Conservation (phyloP, 2,888 invertebrate genomes). For the Lasius fuliginosus region DNA sequence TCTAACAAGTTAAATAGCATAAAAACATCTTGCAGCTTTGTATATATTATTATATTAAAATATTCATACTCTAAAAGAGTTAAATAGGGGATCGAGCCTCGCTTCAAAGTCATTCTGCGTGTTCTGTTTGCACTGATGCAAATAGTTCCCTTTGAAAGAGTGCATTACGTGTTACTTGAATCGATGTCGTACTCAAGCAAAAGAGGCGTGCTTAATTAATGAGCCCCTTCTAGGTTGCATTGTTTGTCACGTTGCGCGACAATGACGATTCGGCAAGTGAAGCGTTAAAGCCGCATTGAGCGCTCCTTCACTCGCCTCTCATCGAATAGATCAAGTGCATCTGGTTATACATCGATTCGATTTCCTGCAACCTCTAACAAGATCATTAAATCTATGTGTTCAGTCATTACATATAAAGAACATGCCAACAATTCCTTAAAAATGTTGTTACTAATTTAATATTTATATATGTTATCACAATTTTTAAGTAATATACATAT, state of each 20-base stretch:
- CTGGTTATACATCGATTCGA: conserved; percentile 42
- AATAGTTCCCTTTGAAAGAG: conserved; percentile 29
- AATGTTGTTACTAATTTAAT: background rate
- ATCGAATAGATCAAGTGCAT: conserved; percentile 41
- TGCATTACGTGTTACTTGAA: conserved; percentile 36
- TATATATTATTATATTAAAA: conserved; percentile 24
- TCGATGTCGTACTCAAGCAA: conserved; percentile 47
- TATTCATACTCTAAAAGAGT: conserved; percentile 9
- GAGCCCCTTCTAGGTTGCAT: conserved; percentile 48
- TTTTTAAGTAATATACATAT: background rate
- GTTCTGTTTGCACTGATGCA: conserved; percentile 20
- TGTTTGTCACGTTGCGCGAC: conserved; percentile 64
- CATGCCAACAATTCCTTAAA: background rate
- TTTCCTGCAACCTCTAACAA: conserved; percentile 31
- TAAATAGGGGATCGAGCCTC: background rate
- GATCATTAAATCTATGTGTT: conserved; percentile 31
- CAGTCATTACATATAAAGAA: background rate
- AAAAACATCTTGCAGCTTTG: background rate
- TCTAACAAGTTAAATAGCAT: background rate
- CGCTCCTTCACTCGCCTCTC: conserved; percentile 16
- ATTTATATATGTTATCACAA: background rate
- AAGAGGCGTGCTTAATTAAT: conserved; percentile 67
- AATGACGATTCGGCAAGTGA: conserved; percentile 67
- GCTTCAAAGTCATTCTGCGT: background rate
- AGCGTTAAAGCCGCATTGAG: conserved; percentile 67